Evolutionary conservation across 1,140 invertebrate genomes (phyloP).

Genomic region (Dreissena rostriformis): DNA sequence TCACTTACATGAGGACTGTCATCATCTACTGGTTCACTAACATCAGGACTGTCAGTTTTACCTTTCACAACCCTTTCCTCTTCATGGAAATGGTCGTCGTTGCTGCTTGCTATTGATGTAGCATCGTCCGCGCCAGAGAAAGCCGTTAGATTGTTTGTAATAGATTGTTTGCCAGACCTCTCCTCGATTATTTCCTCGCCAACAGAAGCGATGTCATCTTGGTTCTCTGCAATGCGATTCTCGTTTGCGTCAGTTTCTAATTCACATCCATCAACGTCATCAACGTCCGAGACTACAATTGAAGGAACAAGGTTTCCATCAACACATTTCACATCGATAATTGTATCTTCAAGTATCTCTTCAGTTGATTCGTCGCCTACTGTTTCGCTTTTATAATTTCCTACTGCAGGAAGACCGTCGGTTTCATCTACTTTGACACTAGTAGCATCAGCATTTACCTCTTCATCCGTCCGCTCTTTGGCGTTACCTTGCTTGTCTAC

Average conservation of each 20-base stretch:
- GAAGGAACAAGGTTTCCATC: too few species aligned
- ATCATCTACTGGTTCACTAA: neutral
- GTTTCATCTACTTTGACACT: too few species aligned
- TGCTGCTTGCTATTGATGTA: neutral
- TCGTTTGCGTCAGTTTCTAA: constrained; percentile 15
- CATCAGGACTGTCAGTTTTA: neutral
- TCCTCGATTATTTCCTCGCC: neutral
- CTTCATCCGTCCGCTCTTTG: too few species aligned
- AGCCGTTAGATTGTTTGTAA: neutral
- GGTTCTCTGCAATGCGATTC: neutral
- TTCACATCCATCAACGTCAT: neutral
- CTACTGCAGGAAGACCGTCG: too few species aligned
- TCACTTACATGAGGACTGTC: neutral
- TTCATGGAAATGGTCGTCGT: neutral
- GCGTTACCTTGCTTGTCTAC: too few species aligned
- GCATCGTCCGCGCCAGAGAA: neutral
- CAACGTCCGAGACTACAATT: too few species aligned
- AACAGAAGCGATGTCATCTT: neutral
- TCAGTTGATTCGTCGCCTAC: too few species aligned
- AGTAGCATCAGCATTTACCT: too few species aligned
- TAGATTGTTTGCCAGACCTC: neutral
- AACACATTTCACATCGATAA: too few species aligned
- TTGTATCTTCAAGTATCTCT: too few species aligned
- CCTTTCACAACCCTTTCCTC: neutral
- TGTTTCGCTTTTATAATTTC: too few species aligned